Base-by-base conservation (phyloP, 2,797 vertebrate genomes). In the Cebuella pygmaea region DNA sequence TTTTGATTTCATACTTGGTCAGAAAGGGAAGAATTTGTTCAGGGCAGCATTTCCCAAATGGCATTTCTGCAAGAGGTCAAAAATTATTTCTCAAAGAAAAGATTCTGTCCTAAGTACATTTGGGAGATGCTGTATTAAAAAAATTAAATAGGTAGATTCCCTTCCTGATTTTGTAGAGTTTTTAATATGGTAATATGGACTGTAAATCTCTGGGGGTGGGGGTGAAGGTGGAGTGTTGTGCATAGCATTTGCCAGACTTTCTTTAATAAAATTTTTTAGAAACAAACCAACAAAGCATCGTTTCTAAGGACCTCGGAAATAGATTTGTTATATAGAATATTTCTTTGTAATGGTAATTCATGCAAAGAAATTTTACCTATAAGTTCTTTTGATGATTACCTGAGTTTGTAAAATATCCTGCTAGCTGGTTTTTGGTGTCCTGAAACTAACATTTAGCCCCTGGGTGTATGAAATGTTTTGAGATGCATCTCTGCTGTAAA, bases 291-390 rank as follows among this genome's bases (percentile, higher is more conserved):
- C 13, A 82, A 90, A 84, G 10, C 67, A 50, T 83, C 64, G 7
- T 94, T 95, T 97, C 41, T 72, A 89, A 95, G 61, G 11, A 57
- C 19, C 55, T 87, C 81, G 64, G 76, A 95, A 93, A 92, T 88
- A 44, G 24, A 41, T 74, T 70, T 70, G 44, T 88, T 93, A 26
- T 7, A 24, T n/a, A 75, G 81, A 92, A 59, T 83, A 48, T 67
- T 87, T 92, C 83, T 67, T 96, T 97, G 50, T 88, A 64, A 67
- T 76, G 88, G 48, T 81, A 93, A 93, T 96, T 90, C 87, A 84
- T 86, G 55, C 88, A 89, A 95, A 96, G 55, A 89, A 33, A 50
- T 88, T 92, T 76, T 95, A 41, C 39, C 61, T 93, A 10, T 76
- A 95, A 88, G 93, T 90, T 86, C 39, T 70, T 97, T 74, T 48